A percentile compares a stretch with the other conserved stretches of the same genome.
Evolutionary conservation across 2,113 vertebrate species (phyloP).

Genomic region (Chitala chitala): DNA sequence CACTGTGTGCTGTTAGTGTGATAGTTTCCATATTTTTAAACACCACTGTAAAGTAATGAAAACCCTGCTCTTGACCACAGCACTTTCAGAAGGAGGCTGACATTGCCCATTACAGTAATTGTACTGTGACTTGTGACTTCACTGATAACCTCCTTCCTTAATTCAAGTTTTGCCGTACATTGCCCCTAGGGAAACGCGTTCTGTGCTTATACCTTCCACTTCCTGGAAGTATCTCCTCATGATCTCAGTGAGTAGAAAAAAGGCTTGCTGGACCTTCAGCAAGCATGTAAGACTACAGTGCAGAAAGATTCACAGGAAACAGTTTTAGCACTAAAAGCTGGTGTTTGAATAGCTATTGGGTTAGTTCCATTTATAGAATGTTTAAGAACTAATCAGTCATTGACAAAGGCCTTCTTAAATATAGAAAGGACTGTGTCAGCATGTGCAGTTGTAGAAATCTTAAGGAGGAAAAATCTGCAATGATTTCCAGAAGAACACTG

Average conservation of each 20-base stretch:
- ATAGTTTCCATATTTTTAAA: not conserved
- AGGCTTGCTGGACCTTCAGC: not conserved
- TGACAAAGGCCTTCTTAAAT: slow-evolving; percentile 6
- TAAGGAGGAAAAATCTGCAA: not conserved
- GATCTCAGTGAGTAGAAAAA: not conserved
- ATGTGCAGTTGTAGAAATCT: slow-evolving; percentile 2
- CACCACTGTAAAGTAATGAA: not conserved
- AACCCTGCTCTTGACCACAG: not conserved
- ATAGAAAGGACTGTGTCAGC: slow-evolving; percentile 8
- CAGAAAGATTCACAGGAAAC: slow-evolving; percentile 1
- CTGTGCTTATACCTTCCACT: not conserved
- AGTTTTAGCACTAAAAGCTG: not conserved
- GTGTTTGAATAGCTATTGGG: not conserved
- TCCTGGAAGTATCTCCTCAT: not conserved
- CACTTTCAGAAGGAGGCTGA: not conserved
- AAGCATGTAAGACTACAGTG: not conserved
- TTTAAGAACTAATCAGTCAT: slow-evolving; percentile 13
- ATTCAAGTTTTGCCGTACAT: not conserved
- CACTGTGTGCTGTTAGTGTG: no score
- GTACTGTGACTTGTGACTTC: no score
- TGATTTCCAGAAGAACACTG: no score
- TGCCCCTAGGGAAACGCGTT: not conserved
- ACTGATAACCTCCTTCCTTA: no score
- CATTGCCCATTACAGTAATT: no score
- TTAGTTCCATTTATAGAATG: not conserved